Base-by-base conservation (phyloP, 1,140 invertebrate genomes). In the Gyrodactylus salaris region DNA sequence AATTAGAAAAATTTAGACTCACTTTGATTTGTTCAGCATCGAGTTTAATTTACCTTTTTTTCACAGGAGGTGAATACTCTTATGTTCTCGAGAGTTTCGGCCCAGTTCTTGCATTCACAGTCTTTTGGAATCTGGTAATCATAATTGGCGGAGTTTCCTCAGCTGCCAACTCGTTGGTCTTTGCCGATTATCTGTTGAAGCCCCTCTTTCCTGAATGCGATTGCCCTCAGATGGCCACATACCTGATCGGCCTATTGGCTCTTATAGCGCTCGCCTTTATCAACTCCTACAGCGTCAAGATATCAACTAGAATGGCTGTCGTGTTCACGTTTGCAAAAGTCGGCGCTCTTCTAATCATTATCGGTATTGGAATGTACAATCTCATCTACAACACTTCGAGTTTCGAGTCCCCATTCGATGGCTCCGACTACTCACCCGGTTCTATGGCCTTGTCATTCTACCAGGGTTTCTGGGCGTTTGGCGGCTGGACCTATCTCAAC, bases 381-480 rank as follows among this genome's bases (percentile, higher is more conserved):
- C 19, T 72, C 2, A 7, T 69, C 24, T 54, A 54, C n/a, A 21
- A 69, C 24, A 24, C 23, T 21, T 69, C 23, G 77, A 85, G 96
- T 79, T 97, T 97, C 73, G 72, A 80, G 19, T 75, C 80, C 80
- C 88, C 89, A 1, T 97, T 92, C 78, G 87, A 90, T 68, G 87
- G 88, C 74, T 89, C 88, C 20, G 89, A 90, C 74, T 86, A 84
- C 69, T 87, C 89, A 78, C 85, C 91, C 0, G 90, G 89, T 20
- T 89, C 89, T 71, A 86, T 96, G 76, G 89, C 91, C 0, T 82
- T 97, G 26, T 94, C 91, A 21, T 97, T 97, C 81, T 97, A 98
- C 82, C 93, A 90, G 0, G 93, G 92, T 70, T 84, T 97, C 71
- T 97, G 97, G 82, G 92, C 93, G 19, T 98, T 96, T 83, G 95